Conservation (phyloP, 1,140 invertebrate genomes). For the Zaprionus camerounensis region DNA sequence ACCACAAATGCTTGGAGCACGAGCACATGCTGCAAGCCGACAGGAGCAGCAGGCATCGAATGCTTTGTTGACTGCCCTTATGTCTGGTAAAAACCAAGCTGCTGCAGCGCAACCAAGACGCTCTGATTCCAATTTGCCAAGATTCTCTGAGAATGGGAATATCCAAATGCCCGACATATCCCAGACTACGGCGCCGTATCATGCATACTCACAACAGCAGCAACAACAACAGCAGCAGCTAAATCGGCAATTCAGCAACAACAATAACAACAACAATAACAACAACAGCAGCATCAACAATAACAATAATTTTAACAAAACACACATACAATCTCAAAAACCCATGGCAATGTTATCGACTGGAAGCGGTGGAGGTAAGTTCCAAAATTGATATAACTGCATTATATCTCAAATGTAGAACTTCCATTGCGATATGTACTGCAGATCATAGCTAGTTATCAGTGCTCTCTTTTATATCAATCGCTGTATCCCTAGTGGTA, state of each 20-base stretch:
- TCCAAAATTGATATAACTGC: neutral
- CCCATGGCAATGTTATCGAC: conserved; percentile 60
- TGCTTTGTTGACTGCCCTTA: conserved; percentile 62
- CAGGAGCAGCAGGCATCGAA: conserved; percentile 56
- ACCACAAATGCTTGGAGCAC: conserved; percentile 19
- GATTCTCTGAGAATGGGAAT: conserved; percentile 49
- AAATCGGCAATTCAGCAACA: conserved; percentile 32
- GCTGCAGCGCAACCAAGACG: conserved; percentile 10
- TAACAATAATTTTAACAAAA: conserved; percentile 33
- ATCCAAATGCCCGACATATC: conserved; percentile 51
- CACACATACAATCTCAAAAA: conserved; percentile 38
- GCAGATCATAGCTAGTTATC: no score
- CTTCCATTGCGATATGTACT: no score
- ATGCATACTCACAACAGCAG: conserved; percentile 18
- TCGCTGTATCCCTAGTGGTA: no score
- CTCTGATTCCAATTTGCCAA: conserved; percentile 13
- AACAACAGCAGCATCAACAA: conserved; percentile 27
- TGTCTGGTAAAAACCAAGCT: conserved; percentile 49
- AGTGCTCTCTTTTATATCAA: no score
- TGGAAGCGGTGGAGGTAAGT: conserved; percentile 67
- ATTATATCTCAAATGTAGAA: no score
- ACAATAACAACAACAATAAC: conserved; percentile 46
- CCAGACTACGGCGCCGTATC: conserved; percentile 29
- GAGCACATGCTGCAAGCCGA: conserved; percentile 6
- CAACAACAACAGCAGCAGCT: conserved; percentile 19